Conservation (phyloP, 2,113 vertebrate genomes). For the Myrmecobius fasciatus region DNA sequence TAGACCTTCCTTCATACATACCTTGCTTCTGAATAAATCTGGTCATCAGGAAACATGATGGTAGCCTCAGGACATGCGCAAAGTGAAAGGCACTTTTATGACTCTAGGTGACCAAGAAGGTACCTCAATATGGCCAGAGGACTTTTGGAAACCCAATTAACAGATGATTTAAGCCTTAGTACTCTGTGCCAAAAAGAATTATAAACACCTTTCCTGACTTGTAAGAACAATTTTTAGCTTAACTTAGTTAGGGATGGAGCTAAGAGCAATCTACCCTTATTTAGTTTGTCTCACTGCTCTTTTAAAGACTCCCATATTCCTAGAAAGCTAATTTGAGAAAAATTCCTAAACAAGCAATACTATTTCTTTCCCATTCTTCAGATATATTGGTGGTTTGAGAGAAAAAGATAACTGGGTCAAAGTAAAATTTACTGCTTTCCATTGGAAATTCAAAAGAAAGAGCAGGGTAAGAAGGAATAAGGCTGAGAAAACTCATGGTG, state of each 20-base stretch:
- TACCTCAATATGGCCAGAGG: neutral
- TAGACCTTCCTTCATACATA: neutral
- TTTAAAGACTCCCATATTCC: neutral
- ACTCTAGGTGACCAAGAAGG: neutral
- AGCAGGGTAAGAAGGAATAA: neutral
- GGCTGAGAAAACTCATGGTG: neutral
- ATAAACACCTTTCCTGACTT: neutral
- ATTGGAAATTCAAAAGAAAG: neutral
- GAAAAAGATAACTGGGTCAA: neutral
- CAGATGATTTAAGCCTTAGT: neutral
- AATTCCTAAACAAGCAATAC: neutral
- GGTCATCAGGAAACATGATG: neutral
- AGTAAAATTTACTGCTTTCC: neutral
- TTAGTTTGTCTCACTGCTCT: neutral
- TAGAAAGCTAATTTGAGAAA: neutral
- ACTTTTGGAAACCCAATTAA: neutral
- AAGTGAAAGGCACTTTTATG: neutral
- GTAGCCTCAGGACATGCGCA: neutral
- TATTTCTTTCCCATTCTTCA: neutral
- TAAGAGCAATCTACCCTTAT: neutral
- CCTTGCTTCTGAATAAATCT: neutral
- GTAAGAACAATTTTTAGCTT: neutral
- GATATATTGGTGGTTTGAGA: neutral
- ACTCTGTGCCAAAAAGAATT: neutral
- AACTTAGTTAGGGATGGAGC: neutral